These are phyloP conservation scores for Pararge aegeria DNA, from an alignment of 1,140 invertebrate genomes.

Conservation along the genomic window DNA sequence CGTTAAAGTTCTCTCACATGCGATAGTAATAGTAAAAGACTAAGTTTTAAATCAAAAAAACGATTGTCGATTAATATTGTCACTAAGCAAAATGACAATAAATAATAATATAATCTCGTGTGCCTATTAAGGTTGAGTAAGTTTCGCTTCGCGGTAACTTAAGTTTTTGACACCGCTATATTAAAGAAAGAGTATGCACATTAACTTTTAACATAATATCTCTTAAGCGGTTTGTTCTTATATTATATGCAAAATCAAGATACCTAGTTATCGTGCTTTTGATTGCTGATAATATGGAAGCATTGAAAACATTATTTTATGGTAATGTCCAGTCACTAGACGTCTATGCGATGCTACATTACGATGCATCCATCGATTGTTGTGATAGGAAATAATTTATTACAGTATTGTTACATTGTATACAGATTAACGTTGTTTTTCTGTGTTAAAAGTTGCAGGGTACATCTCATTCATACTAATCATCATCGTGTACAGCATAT, in stretches of 20 bases:
- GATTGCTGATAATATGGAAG: not conserved
- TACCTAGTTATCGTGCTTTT: not conserved
- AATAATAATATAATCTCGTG: no score
- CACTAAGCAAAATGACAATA: no score
- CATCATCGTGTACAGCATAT: not conserved
- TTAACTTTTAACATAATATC: no score
- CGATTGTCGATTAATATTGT: no score
- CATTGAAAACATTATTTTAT: constrained; percentile 4
- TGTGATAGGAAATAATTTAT: constrained; percentile 8
- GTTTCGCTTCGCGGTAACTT: no score
- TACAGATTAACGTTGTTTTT: not conserved
- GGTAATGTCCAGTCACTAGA: not conserved
- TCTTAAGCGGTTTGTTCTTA: no score
- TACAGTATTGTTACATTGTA: not conserved
- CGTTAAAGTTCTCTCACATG: no score
- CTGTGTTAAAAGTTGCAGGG: not conserved
- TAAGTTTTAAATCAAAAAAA: no score
- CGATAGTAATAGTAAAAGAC: no score
- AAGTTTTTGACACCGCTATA: no score
- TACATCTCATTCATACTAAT: not conserved
- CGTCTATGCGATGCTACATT: not conserved
- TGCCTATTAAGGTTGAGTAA: no score
- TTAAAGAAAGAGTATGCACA: no score
- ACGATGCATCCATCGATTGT: not conserved
- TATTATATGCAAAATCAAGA: not conserved